These are phyloP conservation scores for Pemphredon lugubris DNA, from an alignment of 2,888 invertebrate genomes.

Conservation along the genomic window DNA sequence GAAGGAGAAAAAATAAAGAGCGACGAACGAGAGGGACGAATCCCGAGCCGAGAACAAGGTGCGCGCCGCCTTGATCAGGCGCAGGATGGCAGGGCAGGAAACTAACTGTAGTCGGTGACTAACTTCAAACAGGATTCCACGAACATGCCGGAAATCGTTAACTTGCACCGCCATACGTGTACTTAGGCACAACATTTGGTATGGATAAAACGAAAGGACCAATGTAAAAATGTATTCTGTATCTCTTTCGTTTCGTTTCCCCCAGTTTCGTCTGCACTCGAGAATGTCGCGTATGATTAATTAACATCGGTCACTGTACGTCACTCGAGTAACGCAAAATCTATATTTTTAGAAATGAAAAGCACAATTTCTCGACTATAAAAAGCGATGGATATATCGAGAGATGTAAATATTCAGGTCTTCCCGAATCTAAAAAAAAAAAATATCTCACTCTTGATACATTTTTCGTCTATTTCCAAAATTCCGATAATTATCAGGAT, in stretches of 20 bases:
- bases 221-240: too few relatives aligned
- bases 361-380: too few relatives aligned
- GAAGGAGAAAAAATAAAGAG: slow-evolving; percentile 1
- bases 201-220: slow-evolving; percentile 2
- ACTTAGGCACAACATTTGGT: slow-evolving; percentile 38
- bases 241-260: neutral
- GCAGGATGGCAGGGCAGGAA: slow-evolving; percentile 60
- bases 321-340: too few relatives aligned
- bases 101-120: slow-evolving; percentile 70
- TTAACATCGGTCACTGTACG: too few relatives aligned
- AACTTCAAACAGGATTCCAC: slow-evolving; percentile 61
- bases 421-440: too few relatives aligned
- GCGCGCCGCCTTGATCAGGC: slow-evolving; percentile 56
- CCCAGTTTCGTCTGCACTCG: neutral
- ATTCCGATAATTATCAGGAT: too few relatives aligned
- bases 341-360: too few relatives aligned
- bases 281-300: too few relatives aligned
- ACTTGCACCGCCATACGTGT: slow-evolving; percentile 34
- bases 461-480: too few relatives aligned
- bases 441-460: too few relatives aligned
- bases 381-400: too few relatives aligned
- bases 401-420: too few relatives aligned
- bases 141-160: slow-evolving; percentile 59
- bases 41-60: slow-evolving; percentile 40
- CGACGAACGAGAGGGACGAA: slow-evolving; percentile 34